Evolutionary conservation across 2,888 invertebrate genomes (phyloP).

Genomic region (Drosophila affinis): DNA sequence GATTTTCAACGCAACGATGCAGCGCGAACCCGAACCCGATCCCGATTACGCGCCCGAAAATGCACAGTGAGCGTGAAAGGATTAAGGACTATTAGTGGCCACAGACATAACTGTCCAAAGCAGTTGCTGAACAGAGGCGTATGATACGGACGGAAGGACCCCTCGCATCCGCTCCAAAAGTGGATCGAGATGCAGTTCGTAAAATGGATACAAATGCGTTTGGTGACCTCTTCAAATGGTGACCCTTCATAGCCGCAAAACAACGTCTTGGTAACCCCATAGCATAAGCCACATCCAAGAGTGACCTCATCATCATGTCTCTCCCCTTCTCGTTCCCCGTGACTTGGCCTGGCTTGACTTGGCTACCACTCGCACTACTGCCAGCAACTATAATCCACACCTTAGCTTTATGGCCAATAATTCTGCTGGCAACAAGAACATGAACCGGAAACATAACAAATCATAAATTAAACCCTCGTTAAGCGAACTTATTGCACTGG

Average conservation of each 20-base stretch:
- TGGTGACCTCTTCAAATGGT: not conserved
- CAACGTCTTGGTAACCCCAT: not conserved
- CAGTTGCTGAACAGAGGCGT: conserved; percentile 1
- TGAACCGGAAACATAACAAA: conserved; percentile 83
- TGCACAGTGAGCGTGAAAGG: conserved; percentile 82
- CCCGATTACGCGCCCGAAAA: conserved; percentile 42
- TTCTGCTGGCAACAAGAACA: conserved; percentile 72
- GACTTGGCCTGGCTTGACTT: conserved; percentile 13
- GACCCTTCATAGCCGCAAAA: conserved; percentile 2
- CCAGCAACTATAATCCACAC: conserved; percentile 76
- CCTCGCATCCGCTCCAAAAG: not conserved
- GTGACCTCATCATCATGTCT: not conserved
- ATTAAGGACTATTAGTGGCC: conserved; percentile 80
- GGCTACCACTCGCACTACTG: conserved; percentile 53
- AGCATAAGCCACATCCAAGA: not conserved
- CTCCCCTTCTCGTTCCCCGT: conserved; percentile 15
- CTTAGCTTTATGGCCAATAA: conserved; percentile 78
- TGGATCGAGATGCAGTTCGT: not conserved
- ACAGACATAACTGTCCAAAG: conserved; percentile 48
- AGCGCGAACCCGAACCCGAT: not conserved
- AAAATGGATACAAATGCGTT: not conserved
- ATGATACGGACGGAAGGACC: not conserved
- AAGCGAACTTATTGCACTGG: conserved; percentile 81
- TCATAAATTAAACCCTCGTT: conserved; percentile 84
- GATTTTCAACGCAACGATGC: conserved; percentile 82